Percentiles rank a stretch among this genome's conserved stretches.
Conservation (phyloP, 2,888 invertebrate genomes). For the Thymelicus sylvestris region DNA sequence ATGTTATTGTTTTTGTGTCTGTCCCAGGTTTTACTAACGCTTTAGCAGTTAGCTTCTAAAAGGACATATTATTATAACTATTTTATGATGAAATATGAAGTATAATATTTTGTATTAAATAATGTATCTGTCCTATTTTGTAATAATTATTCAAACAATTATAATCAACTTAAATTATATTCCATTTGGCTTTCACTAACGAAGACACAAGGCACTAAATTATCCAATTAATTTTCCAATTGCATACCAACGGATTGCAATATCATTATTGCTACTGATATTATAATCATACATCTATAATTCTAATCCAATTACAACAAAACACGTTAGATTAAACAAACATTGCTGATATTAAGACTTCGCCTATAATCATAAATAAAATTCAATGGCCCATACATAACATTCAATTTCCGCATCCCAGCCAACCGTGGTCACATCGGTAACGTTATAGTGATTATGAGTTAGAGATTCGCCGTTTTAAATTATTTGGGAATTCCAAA, state of each 20-base stretch:
- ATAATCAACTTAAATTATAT: too few relatives aligned
- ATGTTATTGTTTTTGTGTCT: constrained; percentile 4
- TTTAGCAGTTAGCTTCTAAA: too few relatives aligned
- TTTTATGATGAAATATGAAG: too few relatives aligned
- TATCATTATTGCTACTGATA: not conserved
- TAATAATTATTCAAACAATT: too few relatives aligned
- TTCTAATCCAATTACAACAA: not conserved
- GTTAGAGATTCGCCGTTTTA: constrained; percentile 15
- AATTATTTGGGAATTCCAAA: not conserved
- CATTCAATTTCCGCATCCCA: constrained; percentile 67
- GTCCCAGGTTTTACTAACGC: too few relatives aligned
- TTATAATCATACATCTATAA: not conserved
- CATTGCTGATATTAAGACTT: constrained; percentile 33
- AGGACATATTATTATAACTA: too few relatives aligned
- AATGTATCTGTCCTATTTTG: too few relatives aligned
- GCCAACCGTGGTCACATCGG: constrained; percentile 45
- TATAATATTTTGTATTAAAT: too few relatives aligned
- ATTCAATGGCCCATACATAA: constrained; percentile 64
- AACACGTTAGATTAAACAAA: constrained; percentile 12
- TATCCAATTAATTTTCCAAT: too few relatives aligned
- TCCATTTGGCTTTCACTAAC: too few relatives aligned
- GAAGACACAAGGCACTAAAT: too few relatives aligned
- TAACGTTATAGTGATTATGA: constrained; percentile 36
- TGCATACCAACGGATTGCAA: not conserved
- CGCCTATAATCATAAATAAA: constrained; percentile 57